Base-by-base conservation (phyloP, 2,797 vertebrate species). In the Malurus leucopterus region DNA sequence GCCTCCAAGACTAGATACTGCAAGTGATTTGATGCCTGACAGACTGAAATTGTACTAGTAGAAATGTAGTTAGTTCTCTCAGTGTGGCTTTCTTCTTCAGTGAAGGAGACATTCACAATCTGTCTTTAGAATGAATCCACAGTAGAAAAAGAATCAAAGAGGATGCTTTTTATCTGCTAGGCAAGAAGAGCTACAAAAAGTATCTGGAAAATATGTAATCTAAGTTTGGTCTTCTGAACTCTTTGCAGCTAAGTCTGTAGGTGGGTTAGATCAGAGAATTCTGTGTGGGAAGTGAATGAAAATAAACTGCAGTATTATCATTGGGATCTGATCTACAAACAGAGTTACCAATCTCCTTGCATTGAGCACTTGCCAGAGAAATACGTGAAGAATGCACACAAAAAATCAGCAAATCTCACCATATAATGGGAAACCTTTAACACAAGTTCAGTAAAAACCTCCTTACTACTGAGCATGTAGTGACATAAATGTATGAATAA, bases 361-460 rank as follows among this genome's bases (percentile, higher is more conserved):
- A 11, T 2, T 15, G 41, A 83, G 38, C 30, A 11, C 24, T 64
- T 44, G 18, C 19, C 40, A 46, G 36, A 50, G 65, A 77, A 86
- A 76, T 36, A 58, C 0, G 11, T 36, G 1, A 38, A 62, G 24
- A 61, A 46, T 1, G 8, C 50, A 40, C 0, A 0, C 2, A 1
- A 65, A 57, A 26, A 58, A 79, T 13, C 34, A 16, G 43, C n/a
- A 22, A 32, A 29, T 15, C 15, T 57, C 53, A 27, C 19, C 36
- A 29, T 4, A 2, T 6, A 5, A 9, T 7, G 29, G 57, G 53
- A 70, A 77, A 58, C 16, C 16, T 53, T 70, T 27, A 50, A 36
- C 19, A 13, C 6, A 46, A 40, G 16, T 50, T 61, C 19, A 32
- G 13, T 41, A 68, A 15, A 75, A 55, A 63, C 18, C 20, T 41